Percentiles rank a stretch among this genome's conserved stretches.
Evolutionary conservation across 2,888 invertebrate species (phyloP).

Genomic region (Ceratothoa steindachneri): DNA sequence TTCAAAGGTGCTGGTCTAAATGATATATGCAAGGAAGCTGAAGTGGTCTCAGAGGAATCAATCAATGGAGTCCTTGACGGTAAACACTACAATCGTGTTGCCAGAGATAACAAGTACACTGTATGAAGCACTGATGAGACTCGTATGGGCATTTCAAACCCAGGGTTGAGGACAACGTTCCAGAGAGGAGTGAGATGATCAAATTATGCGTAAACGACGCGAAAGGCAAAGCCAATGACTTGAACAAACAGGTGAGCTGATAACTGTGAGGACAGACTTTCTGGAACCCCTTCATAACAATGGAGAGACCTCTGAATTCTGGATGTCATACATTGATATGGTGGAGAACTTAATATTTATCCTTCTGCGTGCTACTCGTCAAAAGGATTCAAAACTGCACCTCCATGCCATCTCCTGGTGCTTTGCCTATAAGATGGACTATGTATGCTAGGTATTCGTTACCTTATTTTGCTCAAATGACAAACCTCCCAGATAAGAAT

Average conservation of each 20-base stretch:
- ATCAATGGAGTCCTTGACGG: background rate
- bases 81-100: background rate
- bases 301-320: background rate
- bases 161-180: background rate
- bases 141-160: background rate
- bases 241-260: background rate
- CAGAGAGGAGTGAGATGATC: background rate
- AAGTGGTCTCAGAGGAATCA: background rate
- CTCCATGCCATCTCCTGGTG: slow-evolving; percentile 5
- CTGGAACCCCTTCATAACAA: background rate
- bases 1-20: background rate
- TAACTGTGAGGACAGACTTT: background rate
- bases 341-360: background rate
- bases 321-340: background rate
- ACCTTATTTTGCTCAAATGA: background rate
- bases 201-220: background rate
- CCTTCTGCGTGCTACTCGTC: background rate
- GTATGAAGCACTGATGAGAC: background rate
- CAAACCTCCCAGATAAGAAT: background rate
- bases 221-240: background rate
- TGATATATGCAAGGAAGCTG: background rate
- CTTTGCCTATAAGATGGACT: slow-evolving; percentile 1
- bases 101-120: background rate
- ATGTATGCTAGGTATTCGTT: slow-evolving; percentile 3
- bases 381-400: background rate